Base-by-base conservation (phyloP, 1,140 invertebrate species). In the Leptopilina clavipes region DNA sequence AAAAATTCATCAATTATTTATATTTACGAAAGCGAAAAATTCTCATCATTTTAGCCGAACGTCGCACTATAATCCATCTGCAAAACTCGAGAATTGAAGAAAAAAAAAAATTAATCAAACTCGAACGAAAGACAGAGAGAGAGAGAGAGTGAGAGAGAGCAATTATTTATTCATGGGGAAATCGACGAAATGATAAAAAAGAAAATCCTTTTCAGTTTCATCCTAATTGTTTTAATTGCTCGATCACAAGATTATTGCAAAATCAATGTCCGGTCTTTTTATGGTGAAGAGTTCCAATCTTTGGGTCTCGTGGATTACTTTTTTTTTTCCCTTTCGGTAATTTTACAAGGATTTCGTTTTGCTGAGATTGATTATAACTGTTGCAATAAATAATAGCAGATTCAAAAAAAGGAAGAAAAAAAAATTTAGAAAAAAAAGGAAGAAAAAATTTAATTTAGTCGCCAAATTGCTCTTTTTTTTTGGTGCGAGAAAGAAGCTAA, bases 301-400 rank as follows among this genome's bases (percentile, higher is more conserved):
- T n/a, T n/a, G n/a, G n/a, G n/a, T n/a, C n/a, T n/a, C 22, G 56
- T 9, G 56, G 9, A 65, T 25, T 65, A 65, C 22, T 65, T 65
- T 65, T 65, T 25, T 19, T 22, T n/a, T n/a, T n/a, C n/a, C 8
- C 18, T 31, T 31, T 31, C 25, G 5, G 11, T 6, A 22, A 65
- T 65, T 25, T 65, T 65, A 19, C 56, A 65, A 25, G 56, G 7
- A 65, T 65, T 65, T 65, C 11, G 56, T 19, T 65, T 22, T 25
- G 25, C 56, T 65, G 56, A n/a, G n/a, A 65, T 65, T 65, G 56
- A 31, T 31, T 31, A 65, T 65, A 25, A 65, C 19, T 65, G 56
- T 65, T 65, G 56, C 56, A 65, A 65, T 65, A n/a, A 65, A 65
- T 65, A 65, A 65, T 65, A 22, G 19, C 19, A 12, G 56, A 12